These are phyloP conservation scores for Amphimallon solstitiale DNA, from an alignment of 2,888 invertebrate genomes.

Conservation along the genomic window DNA sequence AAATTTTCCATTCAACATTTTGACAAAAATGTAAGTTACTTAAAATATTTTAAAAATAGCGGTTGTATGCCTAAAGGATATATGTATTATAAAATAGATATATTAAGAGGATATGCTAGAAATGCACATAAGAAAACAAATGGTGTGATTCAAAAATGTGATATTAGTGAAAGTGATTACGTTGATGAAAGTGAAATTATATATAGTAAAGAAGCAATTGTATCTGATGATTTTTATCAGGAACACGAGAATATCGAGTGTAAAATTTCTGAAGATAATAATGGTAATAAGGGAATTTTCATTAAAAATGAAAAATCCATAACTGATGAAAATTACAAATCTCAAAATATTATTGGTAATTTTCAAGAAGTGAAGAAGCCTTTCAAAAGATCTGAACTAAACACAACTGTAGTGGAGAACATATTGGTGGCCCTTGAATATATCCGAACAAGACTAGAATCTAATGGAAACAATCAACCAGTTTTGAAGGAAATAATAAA, in stretches of 20 bases:
- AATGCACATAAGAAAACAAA: not conserved
- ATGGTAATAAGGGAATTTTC: too few species aligned
- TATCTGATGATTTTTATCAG: not conserved
- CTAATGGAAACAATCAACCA: not conserved
- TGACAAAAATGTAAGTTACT: not conserved
- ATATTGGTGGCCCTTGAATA: not conserved
- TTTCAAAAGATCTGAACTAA: not conserved
- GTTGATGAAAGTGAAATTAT: not conserved
- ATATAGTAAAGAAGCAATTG: constrained; percentile 2
- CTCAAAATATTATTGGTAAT: not conserved
- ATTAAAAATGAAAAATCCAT: not conserved
- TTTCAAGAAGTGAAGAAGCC: not conserved
- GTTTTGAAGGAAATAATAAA: not conserved
- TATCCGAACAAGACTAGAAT: not conserved
- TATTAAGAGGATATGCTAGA: not conserved
- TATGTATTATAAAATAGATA: not conserved
- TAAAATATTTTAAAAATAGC: not conserved
- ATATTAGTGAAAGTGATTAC: not conserved
- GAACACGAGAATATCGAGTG: not conserved
- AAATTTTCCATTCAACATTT: constrained; percentile 8
- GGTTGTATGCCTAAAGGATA: not conserved
- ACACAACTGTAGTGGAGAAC: not conserved
- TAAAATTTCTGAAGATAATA: too few species aligned
- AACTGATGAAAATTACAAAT: not conserved
- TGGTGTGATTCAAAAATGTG: not conserved